A percentile compares a stretch with the other conserved stretches of the same genome.
Evolutionary conservation across 2,888 invertebrate species (phyloP).

Genomic region (Pristionchus mayeri): DNA sequence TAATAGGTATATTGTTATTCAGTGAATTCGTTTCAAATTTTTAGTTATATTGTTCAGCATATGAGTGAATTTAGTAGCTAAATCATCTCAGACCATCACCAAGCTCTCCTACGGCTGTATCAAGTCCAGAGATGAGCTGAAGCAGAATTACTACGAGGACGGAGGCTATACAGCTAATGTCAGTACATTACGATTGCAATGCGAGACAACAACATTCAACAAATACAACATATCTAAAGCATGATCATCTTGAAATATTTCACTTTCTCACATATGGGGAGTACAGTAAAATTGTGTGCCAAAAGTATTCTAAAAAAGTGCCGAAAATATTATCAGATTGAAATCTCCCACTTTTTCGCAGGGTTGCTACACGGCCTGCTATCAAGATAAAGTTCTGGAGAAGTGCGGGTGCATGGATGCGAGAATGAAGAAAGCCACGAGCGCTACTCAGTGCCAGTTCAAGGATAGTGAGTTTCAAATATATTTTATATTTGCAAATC

Average conservation of each 20-base stretch:
- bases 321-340: no score
- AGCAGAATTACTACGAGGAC: background rate
- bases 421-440: background rate
- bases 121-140: background rate
- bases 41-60: no score
- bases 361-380: conserved; percentile 41
- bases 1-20: background rate
- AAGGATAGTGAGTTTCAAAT: background rate
- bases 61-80: no score
- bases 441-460: background rate
- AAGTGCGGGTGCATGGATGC: conserved; percentile 44
- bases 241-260: no score
- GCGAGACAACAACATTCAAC: no score
- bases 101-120: background rate
- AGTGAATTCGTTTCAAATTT: no score
- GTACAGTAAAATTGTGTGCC: no score
- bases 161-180: conserved; percentile 23
- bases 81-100: background rate
- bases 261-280: no score
- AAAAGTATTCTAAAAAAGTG: background rate
- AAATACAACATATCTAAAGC: no score
- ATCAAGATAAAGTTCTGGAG: conserved; percentile 15
- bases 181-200: no score
- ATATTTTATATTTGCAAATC: no score
- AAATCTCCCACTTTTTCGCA: background rate